Evolutionary conservation across 2,888 invertebrate species (phyloP).

Genomic region (Nemotelus nigrinus): DNA sequence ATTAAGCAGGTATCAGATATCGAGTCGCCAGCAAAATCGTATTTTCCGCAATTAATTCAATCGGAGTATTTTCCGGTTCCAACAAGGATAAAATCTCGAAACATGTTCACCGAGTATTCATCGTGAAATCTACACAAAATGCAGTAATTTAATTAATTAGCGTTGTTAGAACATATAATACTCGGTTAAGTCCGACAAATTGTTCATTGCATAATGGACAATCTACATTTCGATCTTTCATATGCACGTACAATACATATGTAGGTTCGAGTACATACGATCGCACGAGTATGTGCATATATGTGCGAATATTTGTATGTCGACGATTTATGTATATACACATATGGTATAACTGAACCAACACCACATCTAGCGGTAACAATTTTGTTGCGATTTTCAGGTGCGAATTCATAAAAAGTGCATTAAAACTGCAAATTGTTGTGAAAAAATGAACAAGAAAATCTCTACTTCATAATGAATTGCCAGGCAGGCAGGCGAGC

Average conservation of each 20-base stretch:
- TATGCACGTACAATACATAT: neutral
- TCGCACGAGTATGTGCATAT: neutral
- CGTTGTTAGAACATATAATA: slow-evolving; percentile 33
- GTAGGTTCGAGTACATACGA: neutral
- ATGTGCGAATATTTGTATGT: neutral
- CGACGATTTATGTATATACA: neutral
- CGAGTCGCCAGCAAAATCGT: too few relatives aligned
- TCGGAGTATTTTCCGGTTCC: neutral
- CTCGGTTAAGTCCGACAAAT: slow-evolving; percentile 34
- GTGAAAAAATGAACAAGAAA: neutral
- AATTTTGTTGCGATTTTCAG: slow-evolving; percentile 42
- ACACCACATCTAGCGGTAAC: slow-evolving; percentile 26
- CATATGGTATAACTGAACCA: neutral
- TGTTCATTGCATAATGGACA: slow-evolving; percentile 35
- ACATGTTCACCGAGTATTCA: slow-evolving; percentile 14
- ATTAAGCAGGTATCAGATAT: too few relatives aligned
- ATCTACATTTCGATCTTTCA: slow-evolving; percentile 29
- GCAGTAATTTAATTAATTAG: slow-evolving; percentile 39
- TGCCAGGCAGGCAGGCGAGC: neutral
- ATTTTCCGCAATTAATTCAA: neutral
- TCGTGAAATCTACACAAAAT: slow-evolving; percentile 28
- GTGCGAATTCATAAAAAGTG: slow-evolving; percentile 46
- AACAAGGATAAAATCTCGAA: slow-evolving; percentile 13
- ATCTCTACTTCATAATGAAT: neutral
- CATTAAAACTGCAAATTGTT: neutral